phyloP scores from a whole-genome alignment of 2,113 vertebrate species.

The Actenoides hombroni region DNA sequence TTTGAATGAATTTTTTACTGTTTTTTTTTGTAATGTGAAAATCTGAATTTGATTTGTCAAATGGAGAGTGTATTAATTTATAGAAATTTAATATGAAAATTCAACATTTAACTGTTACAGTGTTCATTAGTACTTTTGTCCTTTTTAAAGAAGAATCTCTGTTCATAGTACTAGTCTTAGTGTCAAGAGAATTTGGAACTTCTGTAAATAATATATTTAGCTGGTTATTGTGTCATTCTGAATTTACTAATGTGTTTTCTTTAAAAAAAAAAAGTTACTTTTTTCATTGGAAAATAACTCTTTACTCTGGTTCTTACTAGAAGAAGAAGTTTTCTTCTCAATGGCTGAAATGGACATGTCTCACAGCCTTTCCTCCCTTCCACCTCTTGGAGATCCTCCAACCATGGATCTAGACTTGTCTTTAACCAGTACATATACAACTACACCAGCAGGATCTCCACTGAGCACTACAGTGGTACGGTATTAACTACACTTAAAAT shows the following conservation, averaged over 20 bases:
- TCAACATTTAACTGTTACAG: background rate
- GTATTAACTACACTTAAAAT: conserved; percentile 12
- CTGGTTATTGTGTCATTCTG: background rate
- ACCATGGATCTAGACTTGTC: conserved; percentile 94
- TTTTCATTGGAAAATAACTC: background rate
- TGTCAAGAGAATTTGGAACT: background rate
- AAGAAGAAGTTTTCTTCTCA: conserved; percentile 98
- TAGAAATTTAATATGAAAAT: background rate
- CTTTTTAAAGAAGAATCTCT: background rate
- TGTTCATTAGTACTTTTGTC: background rate
- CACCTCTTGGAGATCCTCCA: conserved; percentile 94
- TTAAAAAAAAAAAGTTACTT: background rate
- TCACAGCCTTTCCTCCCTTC: conserved; percentile 93
- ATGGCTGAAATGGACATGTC: conserved; percentile 99
- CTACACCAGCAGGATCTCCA: conserved; percentile 89
- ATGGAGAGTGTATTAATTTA: background rate
- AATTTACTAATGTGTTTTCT: no score
- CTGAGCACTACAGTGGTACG: conserved; percentile 84
- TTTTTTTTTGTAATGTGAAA: background rate
- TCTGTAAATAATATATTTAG: background rate
- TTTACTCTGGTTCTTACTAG: conserved; percentile 46
- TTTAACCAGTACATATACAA: conserved; percentile 90
- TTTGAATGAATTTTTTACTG: background rate
- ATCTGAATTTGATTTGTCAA: background rate
- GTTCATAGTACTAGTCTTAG: background rate